Evolutionary conservation across 2,888 invertebrate species (phyloP), one percentile per base, ranked within the genome.

Genomic region (Ormyrus labotus): DNA sequence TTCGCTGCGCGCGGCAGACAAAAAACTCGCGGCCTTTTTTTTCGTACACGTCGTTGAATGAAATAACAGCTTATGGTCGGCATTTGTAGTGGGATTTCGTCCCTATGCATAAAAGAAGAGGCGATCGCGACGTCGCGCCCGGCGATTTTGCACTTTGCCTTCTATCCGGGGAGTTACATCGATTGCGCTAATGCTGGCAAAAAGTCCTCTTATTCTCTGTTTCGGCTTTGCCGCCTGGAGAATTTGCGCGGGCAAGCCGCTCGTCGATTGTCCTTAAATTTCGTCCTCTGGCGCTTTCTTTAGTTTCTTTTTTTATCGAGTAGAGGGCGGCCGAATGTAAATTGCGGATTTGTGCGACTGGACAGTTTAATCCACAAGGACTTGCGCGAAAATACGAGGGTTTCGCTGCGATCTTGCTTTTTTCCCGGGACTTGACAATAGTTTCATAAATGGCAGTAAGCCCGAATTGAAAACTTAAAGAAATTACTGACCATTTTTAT

Each of bases 11-110:
- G 34, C 50, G 8, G 67, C 76, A 7, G 47, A 47, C 67, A 57
- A 75, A 75, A 70, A 69, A 70, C 55, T 11, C 64, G 6, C 64
- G 6, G 10, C 9, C 58, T 57, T 61, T 63, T 63, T 68, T 73
- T 63, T 69, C 63, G 34, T 34, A 34, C 2, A 4, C 0, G 34
- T 34, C 34, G 4, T 0, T 34, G 34, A 64, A 79, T 74, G 74
- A 70, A 80, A 70, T 65, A 80, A 71, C 80, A 71, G 71, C 75
- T 80, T 80, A 80, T 50, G 71, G 50, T 13, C 65, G 63, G 61
- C 76, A 76, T 76, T 76, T 80, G 71, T 71, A 71, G 63, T 50
- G 61, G 67, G 72, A 76, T 80, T 72, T 63, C 68, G 61, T 73
- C 34, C 72, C 68, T 71, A 81, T 81, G 73, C 73, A 73, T 77